Base-by-base conservation (phyloP, 1,140 invertebrate species). In the Brachionus asplanchnoidis region DNA sequence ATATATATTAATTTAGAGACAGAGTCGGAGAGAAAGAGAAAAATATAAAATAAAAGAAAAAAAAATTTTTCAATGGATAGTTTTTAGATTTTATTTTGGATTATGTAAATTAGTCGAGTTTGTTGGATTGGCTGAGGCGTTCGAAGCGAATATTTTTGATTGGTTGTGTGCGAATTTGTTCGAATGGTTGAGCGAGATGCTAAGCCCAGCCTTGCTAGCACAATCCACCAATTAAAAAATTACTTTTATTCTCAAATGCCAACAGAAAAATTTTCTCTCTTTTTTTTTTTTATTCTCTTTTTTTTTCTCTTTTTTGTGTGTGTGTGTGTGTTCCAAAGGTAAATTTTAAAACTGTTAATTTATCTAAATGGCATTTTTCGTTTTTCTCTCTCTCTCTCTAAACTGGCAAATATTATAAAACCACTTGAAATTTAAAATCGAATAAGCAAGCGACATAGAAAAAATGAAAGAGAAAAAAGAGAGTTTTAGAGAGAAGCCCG, bases 301-400 rank as follows among this genome's bases (percentile, higher is more conserved):
- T 68, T 68, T 40, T 32, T 70, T 68, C 26, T n/a, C 2, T 14
- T 68, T 32, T 68, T 1, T 68, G n/a, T 40, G 42, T 44, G 42
- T 44, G 44, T 46, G 44, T 46, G 44, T 46, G 2, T 9, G 9
- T 40, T 36, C 36, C 32, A 73, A 73, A 73, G 68, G 68, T 73
- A 73, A 73, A 73, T 73, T 73, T 73, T 73, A 73, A 73, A 73
- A 73, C 68, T 73, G 68, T 73, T 73, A 73, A 73, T 73, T 73
- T 73, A 73, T 73, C 68, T 73, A 73, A 73, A 73, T 40, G 32
- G 68, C 28, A 36, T 40, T 73, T 73, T 73, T 73, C 53, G 53
- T 56, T 2, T 56, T 2, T 56, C 14, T 50, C 46, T 50, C 46
- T 50, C 46, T 56, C n/a, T 17, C 17, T 56, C 17, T 56, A 56